These are phyloP conservation scores for Druon quercuslanigerum DNA, from an alignment of 1,140 invertebrate genomes.

Conservation along the genomic window DNA sequence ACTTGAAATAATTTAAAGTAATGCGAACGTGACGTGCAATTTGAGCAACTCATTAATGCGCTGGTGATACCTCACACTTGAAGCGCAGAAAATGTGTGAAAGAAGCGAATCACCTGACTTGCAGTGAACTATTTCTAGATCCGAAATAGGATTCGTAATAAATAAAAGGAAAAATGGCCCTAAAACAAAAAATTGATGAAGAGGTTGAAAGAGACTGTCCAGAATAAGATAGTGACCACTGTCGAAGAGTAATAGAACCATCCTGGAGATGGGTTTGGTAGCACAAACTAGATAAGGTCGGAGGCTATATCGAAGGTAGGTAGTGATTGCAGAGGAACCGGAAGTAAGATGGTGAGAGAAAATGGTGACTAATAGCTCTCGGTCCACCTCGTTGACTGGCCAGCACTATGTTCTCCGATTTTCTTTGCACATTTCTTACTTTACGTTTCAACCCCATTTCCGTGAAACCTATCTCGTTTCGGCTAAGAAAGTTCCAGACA, in stretches of 20 bases:
- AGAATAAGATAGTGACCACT: conserved; percentile 60
- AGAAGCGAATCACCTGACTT: too few relatives aligned
- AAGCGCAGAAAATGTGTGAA: too few relatives aligned
- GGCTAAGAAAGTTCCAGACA: not conserved
- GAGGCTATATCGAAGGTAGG: conserved; percentile 49
- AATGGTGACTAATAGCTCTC: conserved; percentile 60
- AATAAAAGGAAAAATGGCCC: not conserved
- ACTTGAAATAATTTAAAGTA: too few relatives aligned
- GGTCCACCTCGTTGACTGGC: conserved; percentile 55
- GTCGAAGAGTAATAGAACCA: conserved; percentile 62
- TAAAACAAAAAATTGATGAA: conserved; percentile 49
- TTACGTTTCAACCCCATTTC: conserved; percentile 33
- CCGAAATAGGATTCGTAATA: too few relatives aligned
- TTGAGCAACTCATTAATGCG: too few relatives aligned
- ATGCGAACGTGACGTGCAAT: too few relatives aligned
- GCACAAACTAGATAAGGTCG: conserved; percentile 61
- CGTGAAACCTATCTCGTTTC: conserved; percentile 9
- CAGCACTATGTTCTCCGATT: conserved; percentile 50
- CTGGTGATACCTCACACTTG: too few relatives aligned
- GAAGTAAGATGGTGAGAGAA: conserved; percentile 37
- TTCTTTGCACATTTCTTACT: conserved; percentile 46
- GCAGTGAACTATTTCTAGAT: too few relatives aligned
- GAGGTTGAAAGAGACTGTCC: conserved; percentile 46
- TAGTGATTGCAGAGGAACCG: conserved; percentile 59
- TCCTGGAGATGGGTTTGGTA: conserved; percentile 48